Base-by-base conservation (phyloP, 2,797 vertebrate species). In the Triplophysa yarkandensis region DNA sequence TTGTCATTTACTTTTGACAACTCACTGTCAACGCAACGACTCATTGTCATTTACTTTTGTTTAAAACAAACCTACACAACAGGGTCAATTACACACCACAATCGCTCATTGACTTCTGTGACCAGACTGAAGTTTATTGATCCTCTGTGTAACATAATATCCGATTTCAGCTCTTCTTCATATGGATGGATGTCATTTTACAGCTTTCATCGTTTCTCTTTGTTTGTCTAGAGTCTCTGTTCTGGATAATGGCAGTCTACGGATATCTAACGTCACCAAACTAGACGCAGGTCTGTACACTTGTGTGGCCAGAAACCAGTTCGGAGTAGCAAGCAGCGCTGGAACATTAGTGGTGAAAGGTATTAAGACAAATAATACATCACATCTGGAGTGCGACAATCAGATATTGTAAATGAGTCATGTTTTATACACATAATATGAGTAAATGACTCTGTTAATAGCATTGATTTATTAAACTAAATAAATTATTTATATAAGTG, bases 291-390 rank as follows among this genome's bases (percentile, higher is more conserved):
- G 96, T 0, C 92, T 94, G 46, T 99, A 98, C 85, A 98, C 95
- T 0, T 99, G 97, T 14, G 91, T 93, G n/a, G 97, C 97, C 71
- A 93, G 92, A 57, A 99, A 99, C 89, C 94, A 95, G 87, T 98
- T 98, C 10, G 97, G 97, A 63, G 94, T 93, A 0, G 96, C 95
- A 0, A 98, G 95, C 90, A 98, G 95, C 80, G 89, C 93, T 0
- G 96, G 96, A 30, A 95, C 89, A 74, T 89, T 99, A 73, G 71
- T 95, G 44, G 95, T 99, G 27, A 99, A 98, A 95, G 97, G 97
- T 98, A 90, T 89, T 23, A 50, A 9, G 2, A 10, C 3, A 10
- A 43, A 43, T 14, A 9, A 19, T 48, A 21, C 23, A 50, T 23
- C 13, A 11, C 46, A 10, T 50, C 19, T 21, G 19, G 19, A 25